A percentile compares a stretch with the other conserved stretches of the same genome.
These are phyloP conservation scores for Troides aeacus DNA, from an alignment of 2,888 invertebrate genomes.

Conservation along the genomic window DNA sequence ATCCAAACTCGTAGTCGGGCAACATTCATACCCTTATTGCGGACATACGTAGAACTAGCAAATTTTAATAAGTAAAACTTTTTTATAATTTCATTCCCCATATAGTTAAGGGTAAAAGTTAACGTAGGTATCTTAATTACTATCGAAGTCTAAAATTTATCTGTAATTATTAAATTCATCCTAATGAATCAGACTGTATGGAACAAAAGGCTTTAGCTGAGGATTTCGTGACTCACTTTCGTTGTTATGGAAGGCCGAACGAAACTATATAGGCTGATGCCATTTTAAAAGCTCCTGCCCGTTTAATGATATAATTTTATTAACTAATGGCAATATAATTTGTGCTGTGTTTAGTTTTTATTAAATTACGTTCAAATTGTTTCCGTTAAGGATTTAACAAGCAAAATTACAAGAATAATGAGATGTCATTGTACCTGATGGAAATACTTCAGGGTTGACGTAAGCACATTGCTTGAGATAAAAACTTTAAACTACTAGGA, in stretches of 20 bases:
- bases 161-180: neutral
- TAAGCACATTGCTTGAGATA: neutral
- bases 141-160: neutral
- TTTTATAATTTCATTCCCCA: no score
- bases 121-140: neutral
- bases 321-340: slow-evolving; percentile 1
- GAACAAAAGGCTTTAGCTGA: slow-evolving; percentile 16
- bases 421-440: neutral
- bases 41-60: no score
- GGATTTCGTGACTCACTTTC: slow-evolving; percentile 21
- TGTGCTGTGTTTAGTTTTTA: neutral
- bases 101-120: neutral
- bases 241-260: slow-evolving; percentile 19
- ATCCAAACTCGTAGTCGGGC: no score
- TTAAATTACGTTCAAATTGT: slow-evolving; percentile 2
- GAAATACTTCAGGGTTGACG: neutral
- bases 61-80: no score
- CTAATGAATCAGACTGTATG: slow-evolving; percentile 7
- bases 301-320: neutral
- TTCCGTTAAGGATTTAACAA: neutral
- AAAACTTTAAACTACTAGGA: no score
- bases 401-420: neutral
- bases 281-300: neutral
- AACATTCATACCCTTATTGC: no score
- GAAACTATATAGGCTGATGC: slow-evolving; percentile 17